These are phyloP conservation scores for Bucco capensis DNA, from an alignment of 2,113 vertebrate species.

Conservation along the genomic window DNA sequence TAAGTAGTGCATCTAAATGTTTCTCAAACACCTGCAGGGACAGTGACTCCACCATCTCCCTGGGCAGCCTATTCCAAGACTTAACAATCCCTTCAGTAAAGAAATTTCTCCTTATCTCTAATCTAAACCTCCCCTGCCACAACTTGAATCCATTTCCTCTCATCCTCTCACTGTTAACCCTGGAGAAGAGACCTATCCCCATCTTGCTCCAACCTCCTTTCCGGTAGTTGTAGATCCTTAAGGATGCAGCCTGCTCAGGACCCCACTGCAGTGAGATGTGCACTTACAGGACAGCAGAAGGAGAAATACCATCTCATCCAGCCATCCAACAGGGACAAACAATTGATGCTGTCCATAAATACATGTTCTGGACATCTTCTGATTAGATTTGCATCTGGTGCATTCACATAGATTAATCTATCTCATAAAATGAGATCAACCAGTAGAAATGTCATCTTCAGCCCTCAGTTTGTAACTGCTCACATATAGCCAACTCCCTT, in stretches of 20 bases:
- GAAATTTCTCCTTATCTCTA: too few relatives aligned
- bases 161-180: too few relatives aligned
- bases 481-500: neutral
- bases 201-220: too few relatives aligned
- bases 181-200: too few relatives aligned
- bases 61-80: too few relatives aligned
- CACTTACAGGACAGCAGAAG: neutral
- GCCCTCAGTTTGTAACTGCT: neutral
- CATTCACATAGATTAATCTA: neutral
- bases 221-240: neutral
- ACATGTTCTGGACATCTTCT: neutral
- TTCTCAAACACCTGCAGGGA: too few relatives aligned
- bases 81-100: too few relatives aligned
- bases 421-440: neutral
- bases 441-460: neutral
- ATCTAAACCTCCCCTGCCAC: too few relatives aligned
- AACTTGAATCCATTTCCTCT: too few relatives aligned
- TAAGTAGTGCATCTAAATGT: too few relatives aligned
- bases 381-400: neutral
- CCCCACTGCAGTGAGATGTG: rapidly evolving
- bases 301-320: neutral
- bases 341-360: neutral
- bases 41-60: too few relatives aligned
- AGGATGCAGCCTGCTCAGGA: neutral
- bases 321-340: neutral